Evolutionary conservation across 2,888 invertebrate genomes (phyloP).

Genomic region (Cantharis lateralis): DNA sequence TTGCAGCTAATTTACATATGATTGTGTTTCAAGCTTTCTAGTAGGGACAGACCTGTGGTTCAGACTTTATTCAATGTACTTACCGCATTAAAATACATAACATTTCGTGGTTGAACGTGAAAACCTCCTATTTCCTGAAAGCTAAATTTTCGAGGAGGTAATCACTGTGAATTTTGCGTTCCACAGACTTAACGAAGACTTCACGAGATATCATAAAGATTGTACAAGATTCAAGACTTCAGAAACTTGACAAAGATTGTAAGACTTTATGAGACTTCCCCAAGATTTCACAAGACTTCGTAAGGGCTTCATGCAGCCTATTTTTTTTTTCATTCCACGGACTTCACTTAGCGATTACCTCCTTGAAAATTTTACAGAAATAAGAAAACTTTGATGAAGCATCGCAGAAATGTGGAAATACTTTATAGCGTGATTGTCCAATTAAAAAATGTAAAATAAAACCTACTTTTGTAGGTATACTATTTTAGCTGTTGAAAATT

Average conservation of each 20-base stretch:
- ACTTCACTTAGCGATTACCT: too few species aligned
- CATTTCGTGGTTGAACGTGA: not conserved
- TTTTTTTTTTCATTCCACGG: too few species aligned
- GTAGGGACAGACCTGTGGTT: not conserved
- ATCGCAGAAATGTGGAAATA: not conserved
- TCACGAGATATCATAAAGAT: too few species aligned
- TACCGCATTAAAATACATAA: not conserved
- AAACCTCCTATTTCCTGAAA: not conserved
- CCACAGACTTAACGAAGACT: too few species aligned
- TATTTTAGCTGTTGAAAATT: not conserved
- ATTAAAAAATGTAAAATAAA: not conserved
- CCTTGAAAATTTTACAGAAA: not conserved
- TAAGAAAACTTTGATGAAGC: not conserved
- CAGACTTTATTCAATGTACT: not conserved
- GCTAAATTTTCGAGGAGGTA: too few species aligned
- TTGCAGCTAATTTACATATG: not conserved
- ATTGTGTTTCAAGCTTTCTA: not conserved
- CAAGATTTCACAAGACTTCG: too few species aligned
- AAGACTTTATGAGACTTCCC: too few species aligned
- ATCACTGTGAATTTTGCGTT: too few species aligned
- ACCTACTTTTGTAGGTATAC: not conserved
- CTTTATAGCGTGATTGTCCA: not conserved
- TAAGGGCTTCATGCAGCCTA: too few species aligned
- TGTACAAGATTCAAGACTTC: too few species aligned
- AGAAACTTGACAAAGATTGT: too few species aligned